Conservation (phyloP, 37 sponge, comb jelly and placozoan genomes). For the Corticium candelabrum region DNA sequence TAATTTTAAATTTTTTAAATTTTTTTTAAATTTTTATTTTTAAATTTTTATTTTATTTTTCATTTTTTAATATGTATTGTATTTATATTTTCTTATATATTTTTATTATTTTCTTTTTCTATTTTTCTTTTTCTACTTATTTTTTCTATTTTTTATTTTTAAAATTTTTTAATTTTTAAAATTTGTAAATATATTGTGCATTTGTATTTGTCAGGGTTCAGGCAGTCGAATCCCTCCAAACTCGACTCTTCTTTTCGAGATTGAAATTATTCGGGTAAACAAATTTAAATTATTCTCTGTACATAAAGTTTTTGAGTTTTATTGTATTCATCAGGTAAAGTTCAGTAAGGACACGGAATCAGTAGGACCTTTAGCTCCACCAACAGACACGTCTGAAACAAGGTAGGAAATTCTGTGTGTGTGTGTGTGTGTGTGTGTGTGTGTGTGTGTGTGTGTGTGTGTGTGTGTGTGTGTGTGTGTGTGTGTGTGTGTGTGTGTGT, state of each 20-base stretch:
- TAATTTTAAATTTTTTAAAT: too few relatives aligned
- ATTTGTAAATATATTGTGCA: too few relatives aligned
- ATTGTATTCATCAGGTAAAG: not conserved
- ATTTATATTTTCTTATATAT: too few relatives aligned
- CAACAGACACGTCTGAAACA: not conserved
- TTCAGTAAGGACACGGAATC: slow-evolving; percentile 1
- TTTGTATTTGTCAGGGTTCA: slow-evolving; percentile 34
- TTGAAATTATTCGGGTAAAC: slow-evolving; percentile 59
- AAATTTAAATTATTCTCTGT: not conserved
- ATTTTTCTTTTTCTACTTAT: too few relatives aligned
- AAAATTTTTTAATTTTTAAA: too few relatives aligned
- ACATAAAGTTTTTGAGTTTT: not conserved
- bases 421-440: not conserved
- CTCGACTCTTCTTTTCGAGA: slow-evolving; percentile 74
- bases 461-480: not conserved
- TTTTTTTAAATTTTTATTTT: too few relatives aligned
- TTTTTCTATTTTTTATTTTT: not conserved
- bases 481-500: slow-evolving; percentile 1
- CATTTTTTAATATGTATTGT: too few relatives aligned
- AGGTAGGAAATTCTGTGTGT: not conserved
- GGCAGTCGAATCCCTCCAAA: slow-evolving; percentile 63
- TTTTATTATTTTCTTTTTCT: too few relatives aligned
- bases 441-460: not conserved
- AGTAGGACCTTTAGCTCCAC: not conserved
- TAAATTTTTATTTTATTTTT: too few relatives aligned